A percentile compares a stretch with the other conserved stretches of the same genome.
Conservation (phyloP, 2,888 invertebrate species). For the Callyntrura guangdongensis region DNA sequence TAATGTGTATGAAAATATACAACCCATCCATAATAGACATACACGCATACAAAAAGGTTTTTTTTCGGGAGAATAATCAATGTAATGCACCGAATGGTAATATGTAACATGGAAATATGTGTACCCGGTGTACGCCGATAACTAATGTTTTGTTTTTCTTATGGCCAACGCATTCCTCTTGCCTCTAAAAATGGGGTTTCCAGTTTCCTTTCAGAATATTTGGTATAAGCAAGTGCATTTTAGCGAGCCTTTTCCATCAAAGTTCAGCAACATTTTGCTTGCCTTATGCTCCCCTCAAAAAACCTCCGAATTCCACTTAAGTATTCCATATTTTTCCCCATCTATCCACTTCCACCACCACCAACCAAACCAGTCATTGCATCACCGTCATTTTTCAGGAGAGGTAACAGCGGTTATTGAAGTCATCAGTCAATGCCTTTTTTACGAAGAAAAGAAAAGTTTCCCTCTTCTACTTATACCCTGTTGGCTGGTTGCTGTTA, state of each 20-base stretch:
- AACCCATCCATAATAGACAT: not conserved
- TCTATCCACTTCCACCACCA: conserved; percentile 12
- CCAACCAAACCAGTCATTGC: conserved; percentile 32
- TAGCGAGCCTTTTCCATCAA: not conserved
- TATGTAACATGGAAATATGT: conserved; percentile 45
- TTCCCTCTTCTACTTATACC: not conserved
- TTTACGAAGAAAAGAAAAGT: not conserved
- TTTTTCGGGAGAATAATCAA: conserved; percentile 51
- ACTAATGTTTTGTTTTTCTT: conserved; percentile 38
- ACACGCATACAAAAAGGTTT: not conserved
- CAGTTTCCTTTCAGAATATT: not conserved
- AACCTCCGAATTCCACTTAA: conserved; percentile 14
- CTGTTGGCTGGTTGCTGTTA: no score
- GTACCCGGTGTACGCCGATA: not conserved
- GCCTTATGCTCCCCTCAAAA: conserved; percentile 8
- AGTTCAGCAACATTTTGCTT: conserved; percentile 35
- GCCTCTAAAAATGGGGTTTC: not conserved
- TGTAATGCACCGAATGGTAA: conserved; percentile 5
- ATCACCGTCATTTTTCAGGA: not conserved
- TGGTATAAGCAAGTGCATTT: conserved; percentile 29
- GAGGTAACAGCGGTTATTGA: conserved; percentile 78
- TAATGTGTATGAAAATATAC: conserved; percentile 63
- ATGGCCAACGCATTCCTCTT: no score
- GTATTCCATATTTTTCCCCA: conserved; percentile 34
- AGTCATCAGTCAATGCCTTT: conserved; percentile 83